Base-by-base conservation (phyloP, 2,888 invertebrate genomes). In the Xestia rhomboidea region DNA sequence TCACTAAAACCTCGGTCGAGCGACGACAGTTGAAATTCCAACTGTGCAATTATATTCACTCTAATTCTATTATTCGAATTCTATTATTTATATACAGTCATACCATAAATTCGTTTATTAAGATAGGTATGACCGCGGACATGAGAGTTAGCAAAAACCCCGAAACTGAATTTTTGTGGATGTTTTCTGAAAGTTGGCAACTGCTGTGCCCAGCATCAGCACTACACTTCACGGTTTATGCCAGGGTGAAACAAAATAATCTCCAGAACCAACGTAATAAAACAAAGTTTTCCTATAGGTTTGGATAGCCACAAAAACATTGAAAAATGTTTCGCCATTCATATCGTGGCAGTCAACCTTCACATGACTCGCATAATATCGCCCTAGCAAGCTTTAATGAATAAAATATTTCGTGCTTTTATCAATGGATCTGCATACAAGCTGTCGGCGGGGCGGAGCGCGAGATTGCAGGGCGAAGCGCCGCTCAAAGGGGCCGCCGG, bases 401-500 rank as follows among this genome's bases (percentile, higher is more conserved):
- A 77, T 79, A 80, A 85, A 27, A 81, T 78, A 76, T 75, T 66
- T 68, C 44, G 27, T 27, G 46, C 46, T 67, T 79, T 77, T 81
- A 77, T 79, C 76, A 60, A 51, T 18, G 21, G 69, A 87, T 87
- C 79, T 81, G 68, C 76, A 79, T 79, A 73, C 68, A 62, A 63
- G 66, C 71, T 75, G 77, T 79, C 83, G 67, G 57, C 67, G 68
- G 86, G 81, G 86, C 70, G 83, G 79, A 78, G 78, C 78, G 66
- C 70, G 49, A 79, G 83, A 84, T 84, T 79, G 86, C 71, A 84
- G 83, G 80, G 78, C 78, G 69, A 72, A 76, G 72, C 72, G 66
- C 79, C 77, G 60, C 76, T 78, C 84, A 86, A 82, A 87, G 83
- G 34, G 21, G 18, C 74, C 27, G 66, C 85, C 66, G 2, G 21